These are phyloP conservation scores for Sphaerophoria rueppellii DNA, from an alignment of 2,888 invertebrate species.

Conservation along the genomic window DNA sequence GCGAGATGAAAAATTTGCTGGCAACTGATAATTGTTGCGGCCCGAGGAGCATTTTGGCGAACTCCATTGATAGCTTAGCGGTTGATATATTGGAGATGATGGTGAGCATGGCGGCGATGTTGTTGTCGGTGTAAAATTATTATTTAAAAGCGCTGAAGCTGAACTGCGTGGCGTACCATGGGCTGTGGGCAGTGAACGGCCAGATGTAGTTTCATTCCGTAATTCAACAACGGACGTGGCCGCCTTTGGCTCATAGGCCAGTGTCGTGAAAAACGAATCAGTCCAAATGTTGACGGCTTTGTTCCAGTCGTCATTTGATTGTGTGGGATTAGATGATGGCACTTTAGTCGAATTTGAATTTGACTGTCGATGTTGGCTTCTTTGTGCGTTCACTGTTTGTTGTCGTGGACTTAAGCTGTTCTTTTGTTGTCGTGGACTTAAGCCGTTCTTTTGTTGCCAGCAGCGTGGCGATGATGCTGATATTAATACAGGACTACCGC, in stretches of 20 bases:
- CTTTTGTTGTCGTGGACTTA: neutral
- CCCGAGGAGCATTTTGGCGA: constrained; percentile 30
- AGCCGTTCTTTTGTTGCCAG: constrained; percentile 22
- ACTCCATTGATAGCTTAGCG: constrained; percentile 51
- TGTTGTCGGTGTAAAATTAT: constrained; percentile 22
- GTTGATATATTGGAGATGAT: constrained; percentile 48
- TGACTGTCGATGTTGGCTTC: constrained; percentile 6
- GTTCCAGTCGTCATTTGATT: constrained; percentile 62
- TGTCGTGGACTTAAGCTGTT: neutral
- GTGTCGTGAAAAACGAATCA: constrained; percentile 66
- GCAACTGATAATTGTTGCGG: neutral
- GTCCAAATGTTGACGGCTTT: constrained; percentile 70
- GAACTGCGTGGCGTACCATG: constrained; percentile 14
- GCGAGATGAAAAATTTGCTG: constrained; percentile 33
- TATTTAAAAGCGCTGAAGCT: constrained; percentile 26
- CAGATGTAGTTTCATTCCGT: neutral
- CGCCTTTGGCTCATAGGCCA: constrained; percentile 44
- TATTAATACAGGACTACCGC: constrained; percentile 21
- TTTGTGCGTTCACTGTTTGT: constrained; percentile 9
- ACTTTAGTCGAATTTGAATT: constrained; percentile 34
- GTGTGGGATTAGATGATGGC: constrained; percentile 42
- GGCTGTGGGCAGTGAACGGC: constrained; percentile 14
- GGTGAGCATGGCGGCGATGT: constrained; percentile 20
- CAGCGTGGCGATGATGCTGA: constrained; percentile 28
- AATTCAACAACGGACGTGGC: constrained; percentile 14